These are phyloP conservation scores for Slavum lentiscoides DNA, from an alignment of 2,888 invertebrate genomes.

Conservation along the genomic window DNA sequence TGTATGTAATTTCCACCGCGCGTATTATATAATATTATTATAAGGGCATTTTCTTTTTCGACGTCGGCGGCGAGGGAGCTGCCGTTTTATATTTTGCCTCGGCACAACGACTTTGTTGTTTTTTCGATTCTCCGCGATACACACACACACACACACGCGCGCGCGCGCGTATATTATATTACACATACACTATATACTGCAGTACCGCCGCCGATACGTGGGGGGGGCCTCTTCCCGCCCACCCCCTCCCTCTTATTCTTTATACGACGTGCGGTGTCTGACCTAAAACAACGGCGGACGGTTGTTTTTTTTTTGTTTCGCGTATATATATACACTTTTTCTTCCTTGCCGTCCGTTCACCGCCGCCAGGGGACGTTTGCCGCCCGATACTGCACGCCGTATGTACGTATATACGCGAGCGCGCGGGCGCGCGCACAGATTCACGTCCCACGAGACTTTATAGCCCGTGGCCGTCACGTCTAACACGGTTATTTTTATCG, in stretches of 20 bases:
- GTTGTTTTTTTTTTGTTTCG: conserved; percentile 13
- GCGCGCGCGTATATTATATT: too few species aligned
- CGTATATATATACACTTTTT: background rate
- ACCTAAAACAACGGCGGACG: conserved; percentile 47
- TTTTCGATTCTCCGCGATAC: conserved; percentile 21
- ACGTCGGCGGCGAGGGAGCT: background rate
- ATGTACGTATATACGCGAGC: too few species aligned
- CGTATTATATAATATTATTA: conserved; percentile 5
- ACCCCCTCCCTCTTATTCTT: too few species aligned
- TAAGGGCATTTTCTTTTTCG: conserved; percentile 32
- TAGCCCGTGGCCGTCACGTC: conserved; percentile 53
- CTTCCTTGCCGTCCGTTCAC: conserved; percentile 12
- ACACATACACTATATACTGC: too few species aligned
- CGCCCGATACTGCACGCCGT: conserved; percentile 19
- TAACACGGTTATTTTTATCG: conserved; percentile 53
- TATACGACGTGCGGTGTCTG: conserved; percentile 46
- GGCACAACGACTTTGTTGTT: conserved; percentile 27
- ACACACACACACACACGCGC: too few species aligned
- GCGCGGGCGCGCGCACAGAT: conserved; percentile 33
- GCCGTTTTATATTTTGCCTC: background rate
- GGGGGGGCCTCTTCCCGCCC: background rate
- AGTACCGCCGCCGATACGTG: too few species aligned
- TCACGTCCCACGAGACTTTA: conserved; percentile 52
- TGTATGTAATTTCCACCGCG: too few species aligned
- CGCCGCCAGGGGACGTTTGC: conserved; percentile 51